Conservation (phyloP, 2,888 invertebrate genomes). For the Mythimna ferrago region DNA sequence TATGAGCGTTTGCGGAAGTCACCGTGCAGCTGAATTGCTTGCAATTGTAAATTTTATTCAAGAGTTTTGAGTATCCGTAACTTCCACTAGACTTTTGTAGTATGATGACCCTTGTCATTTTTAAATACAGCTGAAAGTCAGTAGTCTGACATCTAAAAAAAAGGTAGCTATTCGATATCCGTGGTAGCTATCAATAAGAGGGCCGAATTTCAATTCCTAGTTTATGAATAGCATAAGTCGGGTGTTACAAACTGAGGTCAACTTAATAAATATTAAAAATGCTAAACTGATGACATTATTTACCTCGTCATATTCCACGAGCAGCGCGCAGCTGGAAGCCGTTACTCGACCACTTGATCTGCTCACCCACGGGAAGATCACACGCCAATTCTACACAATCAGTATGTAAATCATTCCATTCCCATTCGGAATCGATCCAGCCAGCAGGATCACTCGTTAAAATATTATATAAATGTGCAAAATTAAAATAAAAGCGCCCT, state of each 20-base stretch:
- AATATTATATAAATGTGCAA: constrained; percentile 57
- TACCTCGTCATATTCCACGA: background rate
- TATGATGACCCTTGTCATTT: background rate
- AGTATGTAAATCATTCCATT: constrained; percentile 54
- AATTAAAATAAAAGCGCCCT: constrained; percentile 60
- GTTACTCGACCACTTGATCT: constrained; percentile 1
- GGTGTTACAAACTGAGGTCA: background rate
- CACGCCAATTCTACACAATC: constrained; percentile 18
- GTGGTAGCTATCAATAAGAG: too few relatives aligned
- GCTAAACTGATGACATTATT: constrained; percentile 10
- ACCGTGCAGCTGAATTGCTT: background rate
- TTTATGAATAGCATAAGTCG: background rate
- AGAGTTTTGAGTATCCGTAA: background rate
- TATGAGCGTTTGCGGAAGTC: constrained; percentile 18
- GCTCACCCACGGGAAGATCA: constrained; percentile 43
- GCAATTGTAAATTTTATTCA: background rate
- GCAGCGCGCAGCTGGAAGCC: constrained; percentile 31
- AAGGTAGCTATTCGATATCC: too few relatives aligned
- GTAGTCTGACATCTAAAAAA: background rate
- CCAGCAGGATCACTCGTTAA: constrained; percentile 51
- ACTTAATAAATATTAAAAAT: constrained; percentile 5
- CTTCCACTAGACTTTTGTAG: background rate
- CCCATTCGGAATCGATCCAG: constrained; percentile 34
- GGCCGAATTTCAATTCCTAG: too few relatives aligned
- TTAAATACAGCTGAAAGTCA: background rate